These are phyloP conservation scores for Bubalus kerabau DNA, from an alignment of 2,113 vertebrate genomes.

Conservation along the genomic window DNA sequence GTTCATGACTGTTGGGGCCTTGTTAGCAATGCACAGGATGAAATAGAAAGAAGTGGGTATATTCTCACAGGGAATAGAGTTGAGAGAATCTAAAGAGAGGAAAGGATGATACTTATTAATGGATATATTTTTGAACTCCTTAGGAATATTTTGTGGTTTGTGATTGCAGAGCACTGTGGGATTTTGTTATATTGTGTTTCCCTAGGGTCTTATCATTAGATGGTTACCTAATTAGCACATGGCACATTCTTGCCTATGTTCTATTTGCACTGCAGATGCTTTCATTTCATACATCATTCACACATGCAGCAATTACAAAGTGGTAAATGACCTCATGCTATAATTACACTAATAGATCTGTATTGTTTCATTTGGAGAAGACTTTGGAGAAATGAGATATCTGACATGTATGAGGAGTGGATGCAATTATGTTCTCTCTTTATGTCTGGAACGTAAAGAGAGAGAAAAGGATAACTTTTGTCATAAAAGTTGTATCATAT, in stretches of 20 bases:
- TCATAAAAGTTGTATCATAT: neutral
- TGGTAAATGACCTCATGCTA: constrained; percentile 47
- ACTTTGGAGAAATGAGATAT: constrained; percentile 31
- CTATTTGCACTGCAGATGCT: constrained; percentile 53
- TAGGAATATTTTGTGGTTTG: constrained; percentile 33
- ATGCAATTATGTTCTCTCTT: constrained; percentile 21
- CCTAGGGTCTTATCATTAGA: constrained; percentile 48
- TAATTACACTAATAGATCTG: constrained; percentile 58
- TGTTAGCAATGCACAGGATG: neutral
- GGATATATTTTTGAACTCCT: constrained; percentile 40
- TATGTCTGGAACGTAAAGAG: neutral
- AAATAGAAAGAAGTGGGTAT: neutral
- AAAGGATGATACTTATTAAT: constrained; percentile 38
- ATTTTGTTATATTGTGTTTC: constrained; percentile 29
- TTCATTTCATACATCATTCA: constrained; percentile 65
- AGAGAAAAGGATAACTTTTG: neutral
- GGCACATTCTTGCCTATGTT: constrained; percentile 26
- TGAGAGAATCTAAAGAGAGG: neutral
- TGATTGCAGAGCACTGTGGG: constrained; percentile 20
- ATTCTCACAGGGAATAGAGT: neutral
- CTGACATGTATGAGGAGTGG: neutral
- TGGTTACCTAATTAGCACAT: constrained; percentile 50
- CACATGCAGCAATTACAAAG: constrained; percentile 54
- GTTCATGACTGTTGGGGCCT: neutral
- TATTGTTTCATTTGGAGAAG: constrained; percentile 54